Conservation (phyloP, 2,113 vertebrate species). For the Mormyrus iriodes region DNA sequence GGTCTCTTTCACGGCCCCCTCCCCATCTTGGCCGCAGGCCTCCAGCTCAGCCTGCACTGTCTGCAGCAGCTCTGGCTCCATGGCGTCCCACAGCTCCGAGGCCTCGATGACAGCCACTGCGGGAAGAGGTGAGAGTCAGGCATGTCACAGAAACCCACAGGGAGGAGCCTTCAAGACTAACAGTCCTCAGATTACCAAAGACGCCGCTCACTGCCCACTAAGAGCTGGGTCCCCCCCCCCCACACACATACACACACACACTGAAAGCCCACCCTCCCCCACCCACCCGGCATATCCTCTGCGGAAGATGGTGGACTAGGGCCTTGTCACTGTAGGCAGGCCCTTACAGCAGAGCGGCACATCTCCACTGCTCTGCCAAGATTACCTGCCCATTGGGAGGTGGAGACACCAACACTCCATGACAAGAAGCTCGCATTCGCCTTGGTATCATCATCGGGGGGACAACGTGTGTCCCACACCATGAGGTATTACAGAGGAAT, state of each 20-base stretch:
- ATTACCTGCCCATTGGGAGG: conserved; percentile 52
- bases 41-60: conserved; percentile 62
- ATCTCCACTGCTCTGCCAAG: conserved; percentile 53
- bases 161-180: not conserved
- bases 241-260: conserved; percentile 28
- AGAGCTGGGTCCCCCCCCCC: conserved; percentile 35
- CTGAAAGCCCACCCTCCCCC: conserved; percentile 26
- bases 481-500: not conserved
- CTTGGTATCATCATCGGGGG: conserved; percentile 63
- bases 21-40: conserved; percentile 44
- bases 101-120: conserved; percentile 63
- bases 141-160: not conserved
- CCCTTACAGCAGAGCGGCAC: conserved; percentile 62
- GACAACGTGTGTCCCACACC: not conserved
- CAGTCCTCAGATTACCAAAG: conserved; percentile 37
- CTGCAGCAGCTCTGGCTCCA: conserved; percentile 79
- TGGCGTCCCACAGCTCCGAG: conserved; percentile 84
- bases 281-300: conserved; percentile 36
- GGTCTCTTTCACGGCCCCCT: conserved; percentile 47
- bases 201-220: not conserved
- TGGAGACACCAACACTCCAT: conserved; percentile 34
- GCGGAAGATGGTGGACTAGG: conserved; percentile 27
- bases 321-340: conserved; percentile 46
- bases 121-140: not conserved
- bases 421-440: conserved; percentile 55